Evolutionary conservation across 2,888 invertebrate species (phyloP).

Genomic region (Anorthoa munda): DNA sequence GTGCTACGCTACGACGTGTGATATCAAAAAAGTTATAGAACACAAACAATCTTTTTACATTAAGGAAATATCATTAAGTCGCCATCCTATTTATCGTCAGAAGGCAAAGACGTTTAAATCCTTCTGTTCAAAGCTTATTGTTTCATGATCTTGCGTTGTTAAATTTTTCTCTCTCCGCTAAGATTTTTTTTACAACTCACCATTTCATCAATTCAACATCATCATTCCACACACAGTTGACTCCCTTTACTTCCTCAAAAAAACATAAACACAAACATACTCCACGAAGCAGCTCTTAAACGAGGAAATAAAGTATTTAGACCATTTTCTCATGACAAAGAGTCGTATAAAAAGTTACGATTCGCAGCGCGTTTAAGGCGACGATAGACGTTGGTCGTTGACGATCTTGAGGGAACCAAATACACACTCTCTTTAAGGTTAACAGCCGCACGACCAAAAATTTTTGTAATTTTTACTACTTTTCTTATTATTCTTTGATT

Average conservation of each 20-base stretch:
- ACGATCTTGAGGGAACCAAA: no score
- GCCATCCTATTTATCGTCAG: background rate
- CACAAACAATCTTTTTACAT: background rate
- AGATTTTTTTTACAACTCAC: background rate
- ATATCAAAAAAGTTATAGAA: background rate
- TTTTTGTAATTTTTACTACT: no score
- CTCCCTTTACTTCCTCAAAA: background rate
- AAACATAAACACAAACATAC: constrained; percentile 42
- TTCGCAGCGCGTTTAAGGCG: constrained; percentile 18
- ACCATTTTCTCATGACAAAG: constrained; percentile 52
- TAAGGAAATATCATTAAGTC: background rate
- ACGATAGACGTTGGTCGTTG: no score
- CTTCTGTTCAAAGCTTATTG: background rate
- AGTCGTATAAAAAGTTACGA: constrained; percentile 58
- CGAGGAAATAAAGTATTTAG: constrained; percentile 48
- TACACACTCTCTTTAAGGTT: no score
- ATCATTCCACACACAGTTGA: constrained; percentile 10
- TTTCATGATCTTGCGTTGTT: background rate
- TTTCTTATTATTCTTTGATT: no score
- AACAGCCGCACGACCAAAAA: no score
- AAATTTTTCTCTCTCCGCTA: no score
- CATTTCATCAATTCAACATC: constrained; percentile 6
- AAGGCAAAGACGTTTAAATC: background rate
- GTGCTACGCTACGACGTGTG: background rate
- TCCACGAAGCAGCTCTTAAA: constrained; percentile 25